A percentile compares a stretch with the other conserved stretches of the same genome.
Evolutionary conservation across 37 sponge, comb jelly and placozoan genomes (phyloP).

Genomic region (Aphrocallistes beatrix): DNA sequence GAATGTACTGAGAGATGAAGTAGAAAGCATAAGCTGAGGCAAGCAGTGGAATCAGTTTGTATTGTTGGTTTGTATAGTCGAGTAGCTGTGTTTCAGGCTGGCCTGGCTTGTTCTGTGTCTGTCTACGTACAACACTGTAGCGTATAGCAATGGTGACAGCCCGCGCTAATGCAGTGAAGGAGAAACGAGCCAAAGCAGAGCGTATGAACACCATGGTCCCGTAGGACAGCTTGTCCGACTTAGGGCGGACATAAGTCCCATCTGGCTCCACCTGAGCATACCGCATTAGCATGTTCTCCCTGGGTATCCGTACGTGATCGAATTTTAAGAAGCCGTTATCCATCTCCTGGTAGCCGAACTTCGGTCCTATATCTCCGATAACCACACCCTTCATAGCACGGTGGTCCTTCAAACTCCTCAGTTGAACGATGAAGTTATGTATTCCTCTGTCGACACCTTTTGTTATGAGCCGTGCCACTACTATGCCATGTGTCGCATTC

Average conservation of each 20-base stretch:
- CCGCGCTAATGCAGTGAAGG: constrained; percentile 30
- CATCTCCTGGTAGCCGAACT: constrained; percentile 56
- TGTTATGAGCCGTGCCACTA: constrained; percentile 59
- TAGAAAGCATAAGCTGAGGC: constrained; percentile 59
- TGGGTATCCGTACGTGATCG: constrained; percentile 66
- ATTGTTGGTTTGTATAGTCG: constrained; percentile 76
- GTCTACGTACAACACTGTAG: constrained; percentile 77
- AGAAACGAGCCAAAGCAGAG: constrained; percentile 27
- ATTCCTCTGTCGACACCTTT: constrained; percentile 52
- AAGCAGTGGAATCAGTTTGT: constrained; percentile 68
- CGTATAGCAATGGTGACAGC: constrained; percentile 70
- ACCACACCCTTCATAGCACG: constrained; percentile 36
- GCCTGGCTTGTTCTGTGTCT: no score
- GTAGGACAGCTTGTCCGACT: constrained; percentile 50
- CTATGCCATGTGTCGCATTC: constrained; percentile 56
- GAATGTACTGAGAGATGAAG: constrained; percentile 41
- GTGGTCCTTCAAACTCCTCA: constrained; percentile 75
- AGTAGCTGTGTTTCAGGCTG: constrained; percentile 62
- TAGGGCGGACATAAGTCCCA: constrained; percentile 54
- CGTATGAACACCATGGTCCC: constrained; percentile 75
- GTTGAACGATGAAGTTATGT: constrained; percentile 65
- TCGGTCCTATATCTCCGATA: constrained; percentile 85
- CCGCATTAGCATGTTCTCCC: constrained; percentile 73
- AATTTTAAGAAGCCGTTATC: constrained; percentile 77
- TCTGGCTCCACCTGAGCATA: constrained; percentile 27